Percentiles rank a stretch among this genome's conserved stretches.
These are phyloP conservation scores for Eupleurogrammus muticus DNA, from an alignment of 2,797 vertebrate species.

Conservation along the genomic window DNA sequence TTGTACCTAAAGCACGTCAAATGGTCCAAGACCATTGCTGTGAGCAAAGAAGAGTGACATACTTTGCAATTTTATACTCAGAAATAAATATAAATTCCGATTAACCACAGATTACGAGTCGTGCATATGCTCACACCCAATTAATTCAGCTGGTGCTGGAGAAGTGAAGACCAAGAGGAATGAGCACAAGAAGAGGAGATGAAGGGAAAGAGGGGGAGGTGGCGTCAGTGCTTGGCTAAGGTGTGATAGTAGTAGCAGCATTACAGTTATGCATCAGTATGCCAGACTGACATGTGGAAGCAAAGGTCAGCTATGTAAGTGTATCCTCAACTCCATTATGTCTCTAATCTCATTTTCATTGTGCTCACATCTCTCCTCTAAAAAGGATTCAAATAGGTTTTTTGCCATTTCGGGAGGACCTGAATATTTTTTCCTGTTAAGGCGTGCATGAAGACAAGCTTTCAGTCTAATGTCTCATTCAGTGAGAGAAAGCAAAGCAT, in stretches of 20 bases:
- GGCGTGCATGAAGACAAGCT: not conserved
- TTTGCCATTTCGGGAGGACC: too few species aligned
- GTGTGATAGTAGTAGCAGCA: conserved; percentile 16
- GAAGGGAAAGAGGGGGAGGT: conserved; percentile 31
- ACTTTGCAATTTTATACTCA: conserved; percentile 28
- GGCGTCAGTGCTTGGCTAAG: conserved; percentile 17
- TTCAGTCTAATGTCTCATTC: conserved; percentile 28
- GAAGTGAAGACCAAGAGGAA: conserved; percentile 36
- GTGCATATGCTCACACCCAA: conserved; percentile 61
- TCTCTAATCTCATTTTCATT: conserved; percentile 42
- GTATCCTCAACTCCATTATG: conserved; percentile 32
- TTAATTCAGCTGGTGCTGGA: conserved; percentile 56
- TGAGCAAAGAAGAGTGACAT: conserved; percentile 3
- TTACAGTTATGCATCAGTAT: conserved; percentile 30
- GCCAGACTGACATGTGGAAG: conserved; percentile 39
- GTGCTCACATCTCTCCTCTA: conserved; percentile 9
- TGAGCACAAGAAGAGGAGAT: conserved; percentile 43
- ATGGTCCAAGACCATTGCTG: conserved; percentile 30
- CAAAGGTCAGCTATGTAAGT: conserved; percentile 38
- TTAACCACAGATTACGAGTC: too few species aligned
- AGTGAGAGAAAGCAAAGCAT: conserved; percentile 14
- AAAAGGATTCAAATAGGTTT: too few species aligned
- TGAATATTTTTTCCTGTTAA: not conserved
- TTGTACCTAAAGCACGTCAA: conserved; percentile 47
- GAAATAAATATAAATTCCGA: too few species aligned